phyloP scores from a whole-genome alignment of 2,113 vertebrate genomes.

The Sminthopsis crassicaudata region DNA sequence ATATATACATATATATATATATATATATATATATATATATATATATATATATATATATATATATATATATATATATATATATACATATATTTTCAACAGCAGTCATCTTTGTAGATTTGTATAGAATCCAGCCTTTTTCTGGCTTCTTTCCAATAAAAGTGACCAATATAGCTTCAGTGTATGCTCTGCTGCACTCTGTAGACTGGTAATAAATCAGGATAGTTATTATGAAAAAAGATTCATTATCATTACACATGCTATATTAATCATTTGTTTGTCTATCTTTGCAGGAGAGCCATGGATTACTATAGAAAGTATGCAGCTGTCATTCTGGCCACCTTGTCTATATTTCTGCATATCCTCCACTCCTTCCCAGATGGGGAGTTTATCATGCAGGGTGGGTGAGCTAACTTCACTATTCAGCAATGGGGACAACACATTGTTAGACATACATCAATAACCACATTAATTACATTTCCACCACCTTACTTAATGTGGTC shows the following conservation, averaged over 20 bases:
- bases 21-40: too few relatives aligned
- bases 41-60: too few relatives aligned
- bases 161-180: not conserved
- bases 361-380: conserved; percentile 90
- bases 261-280: conserved; percentile 51
- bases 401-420: conserved; percentile 82
- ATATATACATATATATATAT: too few relatives aligned
- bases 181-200: not conserved
- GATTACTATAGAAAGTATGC: conserved; percentile 88
- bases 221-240: not conserved
- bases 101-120: not conserved
- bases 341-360: conserved; percentile 89
- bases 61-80: too few relatives aligned
- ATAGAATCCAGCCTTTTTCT: not conserved
- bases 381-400: conserved; percentile 89
- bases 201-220: not conserved
- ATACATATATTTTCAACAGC: not conserved
- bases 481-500: conserved; percentile 47
- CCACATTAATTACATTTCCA: conserved; percentile 58
- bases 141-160: not conserved
- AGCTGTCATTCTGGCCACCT: conserved; percentile 85
- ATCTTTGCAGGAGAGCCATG: conserved; percentile 82
- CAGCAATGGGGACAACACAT: conserved; percentile 39
- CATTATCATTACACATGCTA: not conserved
- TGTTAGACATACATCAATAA: conserved; percentile 20